Conservation (phyloP, 2,888 invertebrate species). For the Heliothis peltigera region DNA sequence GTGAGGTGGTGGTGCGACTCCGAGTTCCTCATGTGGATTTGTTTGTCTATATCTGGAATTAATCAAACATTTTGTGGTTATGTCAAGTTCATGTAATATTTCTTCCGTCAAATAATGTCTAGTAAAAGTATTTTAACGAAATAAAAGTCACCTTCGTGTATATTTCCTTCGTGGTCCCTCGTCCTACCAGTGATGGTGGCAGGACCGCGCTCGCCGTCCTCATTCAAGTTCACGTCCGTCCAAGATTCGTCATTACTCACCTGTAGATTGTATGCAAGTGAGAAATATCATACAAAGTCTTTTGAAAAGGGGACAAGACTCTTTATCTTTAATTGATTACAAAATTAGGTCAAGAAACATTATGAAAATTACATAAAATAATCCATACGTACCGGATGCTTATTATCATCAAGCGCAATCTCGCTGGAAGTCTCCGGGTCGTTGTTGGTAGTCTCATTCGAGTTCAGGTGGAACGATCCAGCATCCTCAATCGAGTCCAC, state of each 20-base stretch:
- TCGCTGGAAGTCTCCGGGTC: slow-evolving; percentile 93
- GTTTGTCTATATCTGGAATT: slow-evolving; percentile 83
- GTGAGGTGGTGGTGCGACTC: slow-evolving; percentile 81
- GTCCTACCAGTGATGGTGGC: slow-evolving; percentile 88
- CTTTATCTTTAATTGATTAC: no score
- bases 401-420: slow-evolving; percentile 93
- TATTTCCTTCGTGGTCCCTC: slow-evolving; percentile 92
- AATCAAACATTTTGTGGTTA: no score
- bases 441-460: slow-evolving; percentile 92
- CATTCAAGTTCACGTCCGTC: slow-evolving; percentile 98
- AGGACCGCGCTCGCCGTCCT: slow-evolving; percentile 92
- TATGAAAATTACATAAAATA: background rate
- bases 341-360: background rate
- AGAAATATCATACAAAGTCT: no score
- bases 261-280: slow-evolving; percentile 61
- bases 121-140: no score
- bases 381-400: slow-evolving; percentile 88
- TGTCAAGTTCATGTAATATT: no score
- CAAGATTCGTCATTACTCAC: slow-evolving; percentile 95
- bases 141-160: slow-evolving; percentile 84
- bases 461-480: slow-evolving; percentile 92
- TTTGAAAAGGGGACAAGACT: no score
- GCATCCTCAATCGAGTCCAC: slow-evolving; percentile 96
- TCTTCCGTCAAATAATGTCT: no score
- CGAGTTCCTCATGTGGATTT: slow-evolving; percentile 82